Evolutionary conservation across 2,113 vertebrate species (phyloP), one percentile per base, ranked within the genome.

Genomic region (Toxotes jaculatrix): DNA sequence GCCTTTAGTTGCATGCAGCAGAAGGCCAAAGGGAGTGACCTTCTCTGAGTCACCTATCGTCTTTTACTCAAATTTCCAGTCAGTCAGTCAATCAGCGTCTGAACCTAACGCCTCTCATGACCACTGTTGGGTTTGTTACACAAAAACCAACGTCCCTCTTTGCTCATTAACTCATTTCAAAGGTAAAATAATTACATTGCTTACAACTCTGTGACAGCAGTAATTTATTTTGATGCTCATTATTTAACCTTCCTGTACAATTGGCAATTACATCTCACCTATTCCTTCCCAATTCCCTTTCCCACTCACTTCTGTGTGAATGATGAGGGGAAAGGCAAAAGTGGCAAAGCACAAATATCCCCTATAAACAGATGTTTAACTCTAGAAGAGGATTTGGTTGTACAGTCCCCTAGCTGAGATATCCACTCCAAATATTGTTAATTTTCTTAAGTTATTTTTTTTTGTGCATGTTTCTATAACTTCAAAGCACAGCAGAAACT

Each of bases 21-120:
- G 59, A 83, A 49, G 71, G 63, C 71, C 36, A 77, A 82, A 84
- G 77, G 82, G 70, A 87, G 82, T 63, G 60, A 84, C 60, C 62
- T 16, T 68, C 63, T 83, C 82, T 45, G 79, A 85, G 65, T 82
- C 82, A 87, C 49, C 56, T 77, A 45, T 64, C 32, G 32, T 42
- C 45, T 61, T 69, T 53, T 43, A 63, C 47, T 62, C 31, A 19
- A 6, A 21, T 51, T 70, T 43, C 23, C 55, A 65, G 55, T 68
- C 49, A 43, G 19, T 60, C 17, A 5, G 55, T 68, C 49, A 43
- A 14, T 60, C 17, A 5, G 60, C 17, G 47, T 31, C 32, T 55
- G 31, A 71, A 51, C 45, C 42, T 32, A 31, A 64, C 23, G 23
- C 49, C 51, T 64, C 12, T 47, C 45, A 40, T 75, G 43, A 63